Evolutionary conservation across 2,888 invertebrate species (phyloP), one percentile per base, ranked within the genome.

Genomic region (Camponotus fellah): DNA sequence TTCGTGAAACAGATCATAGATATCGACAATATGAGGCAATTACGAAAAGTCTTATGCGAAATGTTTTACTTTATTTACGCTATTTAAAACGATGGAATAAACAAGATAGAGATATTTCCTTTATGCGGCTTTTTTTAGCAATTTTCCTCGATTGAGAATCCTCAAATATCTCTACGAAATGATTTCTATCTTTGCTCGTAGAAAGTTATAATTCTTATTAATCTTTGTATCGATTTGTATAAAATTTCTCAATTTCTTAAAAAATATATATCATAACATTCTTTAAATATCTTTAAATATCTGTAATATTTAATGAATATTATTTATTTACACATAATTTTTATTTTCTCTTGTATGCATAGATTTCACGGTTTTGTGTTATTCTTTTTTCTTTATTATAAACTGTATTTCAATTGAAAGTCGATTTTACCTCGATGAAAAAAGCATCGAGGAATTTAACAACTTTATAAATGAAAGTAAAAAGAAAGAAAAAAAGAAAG

Each of bases 1-100:
- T 26, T 37, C 21, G 77, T 32, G 12, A 68, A 68, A 43, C 32
- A 56, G 40, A 77, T 77, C 68, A 56, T 21, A 43, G 56, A 43
- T 58, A 34, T 77, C 65, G 17, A 53, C 40, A 40, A 68, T n/a
- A 32, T 26, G 21, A 68, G 32, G 14, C 8, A n/a, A 12, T 9
- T 56, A 21, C 32, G 32, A 66, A 26, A 53, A 12, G 49, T 53
- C 32, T 65, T 65, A 17, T 49, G 26, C 26, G 26, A 26, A 26
- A 26, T 26, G 26, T 26, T 2, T 26, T 26, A 10, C 17, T 8
- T 58, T 68, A 58, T 79, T 68, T 79, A 79, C 21, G 69, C 32
- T 46, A 17, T 8, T 46, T 26, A 9, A 49, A 3, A 46, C 32
- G 46, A 49, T 10, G 9, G 46, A 26, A 66, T 26, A 46, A 46